Conservation (phyloP, 2,113 vertebrate species). For the Platichthys stellatus region DNA sequence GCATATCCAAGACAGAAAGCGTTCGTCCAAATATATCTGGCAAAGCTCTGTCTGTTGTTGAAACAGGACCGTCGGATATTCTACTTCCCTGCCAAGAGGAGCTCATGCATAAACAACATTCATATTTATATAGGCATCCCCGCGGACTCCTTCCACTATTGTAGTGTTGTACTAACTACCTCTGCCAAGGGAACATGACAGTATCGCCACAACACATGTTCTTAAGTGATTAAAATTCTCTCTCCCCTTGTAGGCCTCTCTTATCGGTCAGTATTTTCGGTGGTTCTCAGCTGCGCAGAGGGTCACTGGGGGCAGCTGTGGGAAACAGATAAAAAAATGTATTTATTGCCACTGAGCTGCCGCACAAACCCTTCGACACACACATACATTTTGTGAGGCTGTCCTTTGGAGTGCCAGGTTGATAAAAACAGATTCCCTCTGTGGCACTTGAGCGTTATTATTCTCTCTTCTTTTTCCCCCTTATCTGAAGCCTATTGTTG, state of each 20-base stretch:
- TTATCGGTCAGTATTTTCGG: conserved; percentile 65
- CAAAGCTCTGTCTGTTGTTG: conserved; percentile 42
- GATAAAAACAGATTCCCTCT: conserved; percentile 68
- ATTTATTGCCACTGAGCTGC: conserved; percentile 52
- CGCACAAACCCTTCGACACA: conserved; percentile 12
- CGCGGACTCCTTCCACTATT: conserved; percentile 58
- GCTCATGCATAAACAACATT: conserved; percentile 79
- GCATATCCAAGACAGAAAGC: conserved; percentile 31
- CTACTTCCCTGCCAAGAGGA: conserved; percentile 60
- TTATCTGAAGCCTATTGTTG: conserved; percentile 68
- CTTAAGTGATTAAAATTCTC: conserved; percentile 74
- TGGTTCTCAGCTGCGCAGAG: conserved; percentile 51
- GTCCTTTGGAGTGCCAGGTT: conserved; percentile 57
- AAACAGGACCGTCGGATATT: conserved; percentile 49
- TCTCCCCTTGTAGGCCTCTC: conserved; percentile 56
- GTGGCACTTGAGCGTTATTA: conserved; percentile 57
- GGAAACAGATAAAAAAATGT: conserved; percentile 67
- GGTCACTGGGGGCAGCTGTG: conserved; percentile 71
- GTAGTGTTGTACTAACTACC: conserved; percentile 73
- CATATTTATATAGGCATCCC: conserved; percentile 74
- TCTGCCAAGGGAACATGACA: conserved; percentile 74
- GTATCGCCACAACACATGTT: conserved; percentile 76
- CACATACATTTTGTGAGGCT: conserved; percentile 36
- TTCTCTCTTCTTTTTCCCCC: conserved; percentile 38
- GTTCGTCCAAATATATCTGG: conserved; percentile 47